Percentiles rank a stretch among this genome's conserved stretches.
These are phyloP conservation scores for Noctua pronuba DNA, from an alignment of 2,888 invertebrate genomes.

Conservation along the genomic window DNA sequence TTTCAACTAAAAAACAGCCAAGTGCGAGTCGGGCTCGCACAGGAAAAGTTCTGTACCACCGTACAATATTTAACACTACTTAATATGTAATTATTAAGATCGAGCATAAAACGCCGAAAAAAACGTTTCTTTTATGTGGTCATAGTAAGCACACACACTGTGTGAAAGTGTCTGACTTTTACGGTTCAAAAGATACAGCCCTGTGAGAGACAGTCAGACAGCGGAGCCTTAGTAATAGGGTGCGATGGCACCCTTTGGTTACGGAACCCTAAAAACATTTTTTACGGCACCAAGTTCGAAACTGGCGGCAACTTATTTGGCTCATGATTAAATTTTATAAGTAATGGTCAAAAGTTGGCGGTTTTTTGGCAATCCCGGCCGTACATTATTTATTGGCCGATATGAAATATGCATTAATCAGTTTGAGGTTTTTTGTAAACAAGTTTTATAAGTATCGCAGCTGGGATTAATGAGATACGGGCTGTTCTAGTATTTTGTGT, in stretches of 20 bases:
- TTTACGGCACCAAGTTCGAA: slow-evolving; percentile 54
- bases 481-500: slow-evolving; percentile 32
- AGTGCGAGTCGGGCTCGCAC: not conserved
- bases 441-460: slow-evolving; percentile 73
- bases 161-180: not conserved
- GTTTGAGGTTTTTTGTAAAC: slow-evolving; percentile 73
- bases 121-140: not conserved
- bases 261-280: slow-evolving; percentile 29
- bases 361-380: slow-evolving; percentile 78
- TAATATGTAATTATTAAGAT: not conserved
- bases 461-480: slow-evolving; percentile 71
- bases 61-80: not conserved
- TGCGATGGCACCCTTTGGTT: not conserved
- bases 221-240: not conserved
- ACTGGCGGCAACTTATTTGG: slow-evolving; percentile 71
- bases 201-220: not conserved
- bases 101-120: not conserved
- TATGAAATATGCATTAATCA: slow-evolving; percentile 84
- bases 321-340: slow-evolving; percentile 86
- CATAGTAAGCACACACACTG: not conserved
- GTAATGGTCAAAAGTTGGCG: slow-evolving; percentile 81
- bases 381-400: slow-evolving; percentile 82
- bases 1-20: slow-evolving; percentile 16
- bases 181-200: not conserved
- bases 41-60: not conserved